phyloP scores from a whole-genome alignment of 2,888 invertebrate genomes.

The Cantharis rustica region DNA sequence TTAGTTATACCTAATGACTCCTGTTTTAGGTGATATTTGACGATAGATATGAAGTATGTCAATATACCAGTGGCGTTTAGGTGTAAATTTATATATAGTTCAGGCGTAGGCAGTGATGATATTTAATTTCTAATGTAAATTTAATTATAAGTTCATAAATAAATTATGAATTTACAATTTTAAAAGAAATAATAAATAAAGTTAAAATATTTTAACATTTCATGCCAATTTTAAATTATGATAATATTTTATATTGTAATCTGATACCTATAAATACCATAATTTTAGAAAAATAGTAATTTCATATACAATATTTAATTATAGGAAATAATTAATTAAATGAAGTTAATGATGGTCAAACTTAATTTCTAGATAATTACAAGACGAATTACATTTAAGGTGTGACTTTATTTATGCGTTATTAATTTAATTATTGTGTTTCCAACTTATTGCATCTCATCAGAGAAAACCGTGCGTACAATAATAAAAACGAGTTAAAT shows the following conservation, averaged over 20 bases:
- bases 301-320: slow-evolving; percentile 12
- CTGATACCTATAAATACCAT: not conserved
- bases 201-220: not conserved
- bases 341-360: slow-evolving; percentile 36
- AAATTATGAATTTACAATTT: not conserved
- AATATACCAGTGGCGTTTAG: not conserved
- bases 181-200: not conserved
- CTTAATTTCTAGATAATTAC: slow-evolving; percentile 31
- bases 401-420: slow-evolving; percentile 37
- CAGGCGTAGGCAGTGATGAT: not conserved
- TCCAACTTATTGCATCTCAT: not conserved
- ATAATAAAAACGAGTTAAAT: not conserved
- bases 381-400: slow-evolving; percentile 31
- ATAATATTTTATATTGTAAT: not conserved
- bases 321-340: slow-evolving; percentile 38
- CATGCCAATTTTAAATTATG: not conserved
- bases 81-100: not conserved
- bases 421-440: slow-evolving; percentile 29
- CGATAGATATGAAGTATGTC: no score
- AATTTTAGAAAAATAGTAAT: slow-evolving; percentile 4
- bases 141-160: not conserved
- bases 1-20: no score
- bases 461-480: not conserved
- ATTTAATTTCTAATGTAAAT: not conserved
- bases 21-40: no score